Evolutionary conservation across 2,113 vertebrate genomes (phyloP), one percentile per base, ranked within the genome.

Genomic region (Carassius gibelio): DNA sequence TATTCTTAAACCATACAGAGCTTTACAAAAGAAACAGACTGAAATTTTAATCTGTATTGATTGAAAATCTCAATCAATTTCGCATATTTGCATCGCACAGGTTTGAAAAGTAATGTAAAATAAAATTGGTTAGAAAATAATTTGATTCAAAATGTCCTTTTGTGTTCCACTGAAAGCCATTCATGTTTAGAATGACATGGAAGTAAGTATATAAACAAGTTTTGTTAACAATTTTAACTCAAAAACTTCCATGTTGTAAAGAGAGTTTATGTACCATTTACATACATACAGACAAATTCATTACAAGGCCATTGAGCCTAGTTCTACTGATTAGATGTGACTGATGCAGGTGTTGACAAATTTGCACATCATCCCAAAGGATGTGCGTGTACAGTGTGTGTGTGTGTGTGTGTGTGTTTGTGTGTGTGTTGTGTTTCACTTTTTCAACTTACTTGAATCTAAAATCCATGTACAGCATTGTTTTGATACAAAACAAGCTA

Each of bases 301-400:
- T 79, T 76, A 11, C 74, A 76, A 76, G 15, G 48, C 26, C 23
- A 30, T 57, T 79, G 5, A 5, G 36, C 36, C 36, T 38, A 61
- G 57, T 26, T 5, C 11, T 42, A 1, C 17, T 52, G 45, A 48
- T 75, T 42, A 79, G 76, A 11, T 62, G 55, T 79, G 76, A 13
- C 57, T 42, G 57, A 5, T 42, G 9, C 77, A 61, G 30, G 34
- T 79, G 77, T 79, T 62, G 77, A 79, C 21, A 80, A 62, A 80
- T 64, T 80, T 64, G 11, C 57, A 64, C 21, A 42, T 62, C 57
- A 45, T 42, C 77, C 13, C n/a, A 45, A 62, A 45, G 57, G 34
- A 64, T 42, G 36, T 45, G 57, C 13, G 1, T 52, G 21, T 30
- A 21, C 6, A 57, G 57, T 59, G 8, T 75, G 72, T 45, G 72